Percentiles rank a stretch among this genome's conserved stretches.
phyloP scores from a whole-genome alignment of 2,113 vertebrate genomes.

The Tyrannus savana region DNA sequence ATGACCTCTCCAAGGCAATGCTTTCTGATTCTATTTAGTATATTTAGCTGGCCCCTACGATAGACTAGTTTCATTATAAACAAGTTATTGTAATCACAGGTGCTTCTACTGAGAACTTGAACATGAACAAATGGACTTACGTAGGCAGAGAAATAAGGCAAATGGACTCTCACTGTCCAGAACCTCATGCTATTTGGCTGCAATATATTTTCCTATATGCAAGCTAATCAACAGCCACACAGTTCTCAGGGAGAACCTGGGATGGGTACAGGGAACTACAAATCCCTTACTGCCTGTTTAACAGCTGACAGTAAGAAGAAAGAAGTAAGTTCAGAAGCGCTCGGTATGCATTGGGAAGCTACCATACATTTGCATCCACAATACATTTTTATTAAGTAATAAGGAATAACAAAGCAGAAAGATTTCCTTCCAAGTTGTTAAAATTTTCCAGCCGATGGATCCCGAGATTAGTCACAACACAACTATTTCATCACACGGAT shows the following conservation, averaged over 20 bases:
- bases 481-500: conserved; percentile 1
- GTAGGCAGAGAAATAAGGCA: neutral
- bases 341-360: neutral
- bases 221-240: neutral
- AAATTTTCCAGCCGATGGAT: conserved; percentile 30
- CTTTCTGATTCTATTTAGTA: neutral
- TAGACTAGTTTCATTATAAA: neutral
- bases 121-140: neutral
- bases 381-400: neutral
- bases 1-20: neutral
- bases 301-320: neutral
- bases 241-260: neutral
- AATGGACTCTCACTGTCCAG: neutral
- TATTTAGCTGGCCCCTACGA: neutral
- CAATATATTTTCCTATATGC: neutral
- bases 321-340: neutral
- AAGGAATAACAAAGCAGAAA: neutral
- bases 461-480: conserved; percentile 40
- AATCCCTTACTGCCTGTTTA: neutral
- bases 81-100: neutral
- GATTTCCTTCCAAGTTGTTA: conserved; percentile 27
- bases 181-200: neutral
- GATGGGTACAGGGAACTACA: neutral
- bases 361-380: neutral
- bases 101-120: neutral